Evolutionary conservation across 2,888 invertebrate species (phyloP), one percentile per base, ranked within the genome.

Genomic region (Morpho helenor): DNA sequence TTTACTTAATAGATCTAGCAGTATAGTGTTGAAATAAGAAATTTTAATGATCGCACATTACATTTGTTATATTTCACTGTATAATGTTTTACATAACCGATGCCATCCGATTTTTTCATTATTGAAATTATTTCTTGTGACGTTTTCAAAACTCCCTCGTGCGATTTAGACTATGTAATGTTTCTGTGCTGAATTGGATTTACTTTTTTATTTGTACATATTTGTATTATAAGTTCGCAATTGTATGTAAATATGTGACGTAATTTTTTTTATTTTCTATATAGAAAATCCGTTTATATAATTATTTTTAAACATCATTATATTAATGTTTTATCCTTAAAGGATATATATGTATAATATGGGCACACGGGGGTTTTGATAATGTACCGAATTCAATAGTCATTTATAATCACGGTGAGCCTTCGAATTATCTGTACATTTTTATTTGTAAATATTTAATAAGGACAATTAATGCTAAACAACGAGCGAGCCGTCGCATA

Each of bases 1-100:
- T 85, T 88, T 89, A 89, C 88, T 88, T 89, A 87, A 85, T 88
- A 88, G 84, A 75, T 79, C 78, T 87, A 87, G 80, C 80, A 69
- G 76, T 80, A 76, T 80, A 78, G 83, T 84, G 77, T 66, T 79
- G 77, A 74, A 75, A 75, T 84, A 83, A 77, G 70, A 70, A 68
- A 55, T 76, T 72, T 70, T 67, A 59, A 67, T 71, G 66, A 73
- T 80, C 79, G 80, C 83, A 83, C 83, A 80, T 81, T 73, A 76
- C 70, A 71, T 79, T 80, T 77, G 72, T 76, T 75, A 70, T 75
- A 73, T 61, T 62, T 53, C 59, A 61, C 64, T 72, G 66, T 69
- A 72, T 70, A 73, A 71, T 76, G 60, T 68, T 72, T 72, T 66
- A 72, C 63, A 71, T 72, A 73, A 78, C 69, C 75, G 77, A 79